A percentile compares a stretch with the other conserved stretches of the same genome.
phyloP scores from a whole-genome alignment of 2,113 vertebrate genomes.

The Mormyrus lacerda region DNA sequence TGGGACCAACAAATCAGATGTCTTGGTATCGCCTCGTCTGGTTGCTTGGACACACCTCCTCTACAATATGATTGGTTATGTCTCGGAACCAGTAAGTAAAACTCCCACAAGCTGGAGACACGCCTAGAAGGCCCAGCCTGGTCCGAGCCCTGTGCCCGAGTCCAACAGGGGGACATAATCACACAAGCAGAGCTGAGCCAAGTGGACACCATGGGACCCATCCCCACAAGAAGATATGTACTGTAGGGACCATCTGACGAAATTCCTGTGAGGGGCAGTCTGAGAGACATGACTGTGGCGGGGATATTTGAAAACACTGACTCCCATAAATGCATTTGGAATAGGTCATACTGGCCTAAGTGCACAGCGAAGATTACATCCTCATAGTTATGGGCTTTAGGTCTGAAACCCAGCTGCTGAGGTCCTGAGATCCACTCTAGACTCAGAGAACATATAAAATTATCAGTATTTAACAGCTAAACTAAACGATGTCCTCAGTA shows the following conservation, averaged over 20 bases:
- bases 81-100: no score
- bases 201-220: not conserved
- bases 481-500: not conserved
- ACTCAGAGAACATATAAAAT: not conserved
- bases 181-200: not conserved
- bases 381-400: not conserved
- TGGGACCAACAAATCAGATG: not conserved
- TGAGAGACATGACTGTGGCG: not conserved
- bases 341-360: not conserved
- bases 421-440: not conserved
- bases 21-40: not conserved
- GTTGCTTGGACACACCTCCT: not conserved
- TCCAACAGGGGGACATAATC: not conserved
- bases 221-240: not conserved
- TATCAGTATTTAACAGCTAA: not conserved
- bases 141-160: not conserved
- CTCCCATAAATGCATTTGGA: not conserved
- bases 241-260: not conserved
- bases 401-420: not conserved
- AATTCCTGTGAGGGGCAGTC: not conserved
- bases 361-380: not conserved
- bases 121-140: not conserved
- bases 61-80: not conserved
- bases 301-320: not conserved
- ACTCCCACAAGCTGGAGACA: not conserved